Base-by-base conservation (phyloP, 2,113 vertebrate species). In the Pelobates fuscus region DNA sequence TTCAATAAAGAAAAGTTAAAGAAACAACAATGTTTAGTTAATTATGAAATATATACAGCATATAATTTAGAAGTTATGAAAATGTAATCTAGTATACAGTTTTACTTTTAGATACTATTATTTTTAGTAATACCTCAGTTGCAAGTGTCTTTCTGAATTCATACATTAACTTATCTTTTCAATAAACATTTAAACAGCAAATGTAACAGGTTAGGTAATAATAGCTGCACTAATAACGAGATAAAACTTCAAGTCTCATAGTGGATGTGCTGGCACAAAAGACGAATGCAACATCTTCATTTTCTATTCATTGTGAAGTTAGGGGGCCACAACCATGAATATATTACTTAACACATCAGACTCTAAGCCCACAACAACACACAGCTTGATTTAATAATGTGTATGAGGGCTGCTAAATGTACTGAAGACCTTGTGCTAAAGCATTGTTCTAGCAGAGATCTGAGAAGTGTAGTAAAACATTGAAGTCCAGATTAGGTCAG, bases 341-440 rank as follows among this genome's bases (percentile, higher is more conserved):
- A 25, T 23, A 61, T 49, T 61, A 67, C 25, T 67, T 76, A 67
- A 26, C 64, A 67, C 73, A 63, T 76, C 49, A 23, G 17, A 43
- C 44, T 41, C 55, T 8, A 54, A 67, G 58, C 37, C 64, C 26
- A 52, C 55, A 67, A 76, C 67, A 76, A 54, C 73, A 68, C 73
- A 76, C 63, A 67, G 64, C 25, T 57, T 60, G 37, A 76, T 12
- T 37, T 67, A 29, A 59, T 49, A 57, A 76, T 17, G 41, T 15
- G 25, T 29, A 24, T 37, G 49, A 67, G 67, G 30, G 32, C 23
- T 3, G 27, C 27, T 20, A 2, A 43, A 7, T 12, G 23, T 61
- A 52, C 73, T 63, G 67, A 49, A 60, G 18, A 46, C 17, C 63
- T 63, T 75, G 20, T 32, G 65, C 18, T 5, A 67, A 17, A 23